Base-by-base conservation (phyloP, 2,113 vertebrate genomes). In the Apodemus sylvaticus region DNA sequence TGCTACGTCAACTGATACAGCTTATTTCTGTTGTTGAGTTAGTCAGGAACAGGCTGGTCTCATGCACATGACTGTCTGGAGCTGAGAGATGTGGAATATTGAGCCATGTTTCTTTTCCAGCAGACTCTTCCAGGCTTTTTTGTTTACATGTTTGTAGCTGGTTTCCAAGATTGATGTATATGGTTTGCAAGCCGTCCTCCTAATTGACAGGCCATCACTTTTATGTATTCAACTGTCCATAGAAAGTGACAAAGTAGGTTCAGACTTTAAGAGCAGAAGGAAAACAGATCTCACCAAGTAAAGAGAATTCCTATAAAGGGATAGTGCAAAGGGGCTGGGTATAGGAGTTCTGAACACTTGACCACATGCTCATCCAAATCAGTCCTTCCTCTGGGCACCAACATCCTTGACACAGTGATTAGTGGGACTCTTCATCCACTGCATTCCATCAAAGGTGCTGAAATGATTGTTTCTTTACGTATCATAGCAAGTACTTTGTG, bases 391-490 rank as follows among this genome's bases (percentile, higher is more conserved):
- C 39, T 53, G 92, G 66, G 24, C 22, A 86, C 31, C 66, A 71
- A 31, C 3, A 88, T 86, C 39, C 24, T 76, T 85, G 45, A 86
- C 22, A 88, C 39, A 66, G 42, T 93, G 70, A 60, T 9, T 70
- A 36, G 22, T 62, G 45, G 48, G 20, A 17, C 14, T 83, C 22
- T 39, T 83, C 16, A 91, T 29, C 17, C 19, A 91, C 39, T 42
- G 5, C 42, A 36, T 96, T 93, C 66, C 10, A 89, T 62, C 11
- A 24, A 55, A 51, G 8, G 8, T 24, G 6, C 29, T 86, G 17
- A 95, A 93, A 96, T 88, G 26, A 74, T 68, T 92, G 58, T 20
- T 20, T 71, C 70, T 90, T 79, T n/a, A 3, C 53, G 29, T 68
- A 64, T 73, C 73, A 78, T 39, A 94, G 78, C 26, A 95, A 71